Conservation (phyloP, 2,113 vertebrate genomes). For the Apus apus region DNA sequence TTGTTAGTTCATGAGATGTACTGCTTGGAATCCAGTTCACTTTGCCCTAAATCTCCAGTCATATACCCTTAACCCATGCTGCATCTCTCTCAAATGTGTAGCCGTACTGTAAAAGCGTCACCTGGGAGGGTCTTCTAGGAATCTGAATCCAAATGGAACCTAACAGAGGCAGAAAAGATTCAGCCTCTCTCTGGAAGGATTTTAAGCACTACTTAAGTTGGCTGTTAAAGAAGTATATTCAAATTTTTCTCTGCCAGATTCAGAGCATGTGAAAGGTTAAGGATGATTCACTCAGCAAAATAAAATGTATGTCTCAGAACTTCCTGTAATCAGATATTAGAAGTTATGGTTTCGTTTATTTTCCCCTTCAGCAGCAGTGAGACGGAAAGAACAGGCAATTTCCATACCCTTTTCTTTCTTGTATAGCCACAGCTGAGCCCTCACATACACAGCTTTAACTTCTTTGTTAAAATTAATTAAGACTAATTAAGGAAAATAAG, state of each 20-base stretch:
- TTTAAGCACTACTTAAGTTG: not conserved
- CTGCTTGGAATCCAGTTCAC: not conserved
- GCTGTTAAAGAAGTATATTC: not conserved
- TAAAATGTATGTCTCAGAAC: not conserved
- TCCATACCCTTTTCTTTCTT: not conserved
- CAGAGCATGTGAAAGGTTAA: not conserved
- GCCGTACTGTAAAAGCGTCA: not conserved
- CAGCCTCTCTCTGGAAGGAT: not conserved
- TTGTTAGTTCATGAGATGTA: not conserved
- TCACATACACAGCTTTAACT: not conserved
- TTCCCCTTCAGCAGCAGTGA: not conserved
- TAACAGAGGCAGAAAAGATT: not conserved
- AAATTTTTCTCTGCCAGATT: not conserved
- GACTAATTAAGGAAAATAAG: constrained; percentile 8
- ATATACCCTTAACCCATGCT: not conserved
- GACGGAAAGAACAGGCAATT: not conserved
- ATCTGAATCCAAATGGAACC: not conserved
- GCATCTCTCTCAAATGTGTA: not conserved
- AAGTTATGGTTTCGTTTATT: not conserved
- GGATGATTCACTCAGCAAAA: not conserved
- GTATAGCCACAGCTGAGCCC: not conserved
- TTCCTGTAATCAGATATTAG: not conserved
- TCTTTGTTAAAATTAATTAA: constrained; percentile 38
- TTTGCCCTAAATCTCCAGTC: not conserved
- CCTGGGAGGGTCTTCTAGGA: not conserved